Evolutionary conservation across 1,140 invertebrate genomes (phyloP), one percentile per base, ranked within the genome.

Genomic region (Pseudomyrmex sp.): DNA sequence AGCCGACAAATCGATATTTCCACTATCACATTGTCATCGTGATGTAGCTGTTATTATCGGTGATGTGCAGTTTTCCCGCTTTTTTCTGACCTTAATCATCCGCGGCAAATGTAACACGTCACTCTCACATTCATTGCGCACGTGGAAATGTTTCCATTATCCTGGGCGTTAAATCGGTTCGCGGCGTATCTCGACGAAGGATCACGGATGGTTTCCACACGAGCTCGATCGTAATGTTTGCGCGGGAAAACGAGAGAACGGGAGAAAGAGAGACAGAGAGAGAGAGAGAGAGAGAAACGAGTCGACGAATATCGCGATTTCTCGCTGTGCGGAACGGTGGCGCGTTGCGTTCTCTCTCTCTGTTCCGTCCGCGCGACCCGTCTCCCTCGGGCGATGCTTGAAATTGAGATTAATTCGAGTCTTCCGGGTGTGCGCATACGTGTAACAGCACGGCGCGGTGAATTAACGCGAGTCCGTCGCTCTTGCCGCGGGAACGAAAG

Each of bases 381-480:
- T 46, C 79, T 82, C 79, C 69, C 79, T 26, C 76, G 75, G 23
- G 69, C 59, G 61, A 86, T 63, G 74, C 80, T 86, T 88, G 84
- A 89, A 88, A 89, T 89, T 86, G 87, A 84, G 80, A 82, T 70
- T 86, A 89, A 89, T 89, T 86, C 85, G 62, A 76, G 76, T 86
- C 84, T 86, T 84, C 72, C 76, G 76, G 44, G 80, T 62, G 59
- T 68, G 74, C 68, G 26, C 23, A 62, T 72, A 84, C 58, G 46
- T 83, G 52, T 69, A 44, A 2, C 18, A 10, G 5, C 18, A 10
- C 76, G 61, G 73, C 26, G 73, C 26, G 66, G 66, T 80, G 84
- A 82, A 89, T 89, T 89, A 89, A 89, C 80, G 56, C 61, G 66
- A 84, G 88, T 70, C 79, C 56, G 69, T 89, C 73, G 35, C 75